Evolutionary conservation across 2,888 invertebrate genomes (phyloP), one percentile per base, ranked within the genome.

Genomic region (Phasia obesa): DNA sequence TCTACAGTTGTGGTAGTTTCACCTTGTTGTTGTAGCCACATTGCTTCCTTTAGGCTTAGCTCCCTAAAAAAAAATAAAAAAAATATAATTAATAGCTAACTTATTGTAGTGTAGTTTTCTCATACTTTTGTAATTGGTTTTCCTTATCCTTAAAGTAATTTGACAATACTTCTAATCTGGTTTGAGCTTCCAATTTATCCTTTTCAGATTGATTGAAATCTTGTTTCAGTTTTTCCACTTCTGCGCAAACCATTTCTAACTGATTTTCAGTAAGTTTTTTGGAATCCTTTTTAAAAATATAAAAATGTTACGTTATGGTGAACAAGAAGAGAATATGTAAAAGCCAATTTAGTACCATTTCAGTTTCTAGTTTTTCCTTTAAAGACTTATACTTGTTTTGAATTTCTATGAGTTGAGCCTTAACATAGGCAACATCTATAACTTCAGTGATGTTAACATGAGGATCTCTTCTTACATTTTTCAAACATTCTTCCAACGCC

Each of bases 81-180:
- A 85, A 84, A 35, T 11, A 90, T 85, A 84, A 35, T 11, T 35
- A 11, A 35, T 11, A 11, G 11, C 9, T 11, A 11, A 11, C 35
- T 11, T 35, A 11, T 6, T 11, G 35, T 35, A 11, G 17, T n/a
- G 13, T 17, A 38, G 11, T 38, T 2, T n/a, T 25, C 2, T 6
- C 19, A 25, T 93, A 97, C 96, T 97, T 97, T 92, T 97, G 94
- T 60, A 97, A 92, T 91, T 97, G 96, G 15, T 94, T 93, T 91
- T 98, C 98, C 87, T 96, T 95, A 85, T 98, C 97, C 88, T 97
- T 96, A 92, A 98, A 98, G 91, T 97, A 98, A 88, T 95, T 95
- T 0, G 96, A 95, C 49, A 98, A 92, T 1, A 98, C 97, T 88
- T 96, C 96, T 2, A 98, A 93, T 87, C 96, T 94, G 0, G 97